These are phyloP conservation scores for Rhodinocichla rosea DNA, from an alignment of 2,113 vertebrate species.

Conservation along the genomic window DNA sequence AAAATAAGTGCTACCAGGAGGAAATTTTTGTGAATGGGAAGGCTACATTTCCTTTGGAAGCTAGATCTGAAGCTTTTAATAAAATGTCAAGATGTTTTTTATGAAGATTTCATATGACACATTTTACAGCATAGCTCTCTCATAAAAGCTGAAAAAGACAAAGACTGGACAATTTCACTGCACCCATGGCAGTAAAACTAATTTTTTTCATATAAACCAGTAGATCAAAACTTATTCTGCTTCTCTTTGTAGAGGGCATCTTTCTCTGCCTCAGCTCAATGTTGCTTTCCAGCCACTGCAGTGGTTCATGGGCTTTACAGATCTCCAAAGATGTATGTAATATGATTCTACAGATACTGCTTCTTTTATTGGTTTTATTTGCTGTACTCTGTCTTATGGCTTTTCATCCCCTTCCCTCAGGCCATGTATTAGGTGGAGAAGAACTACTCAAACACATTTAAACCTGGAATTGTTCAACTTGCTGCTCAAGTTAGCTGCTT, in stretches of 20 bases:
- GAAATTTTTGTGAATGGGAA: neutral
- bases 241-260: neutral
- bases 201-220: conserved; percentile 31
- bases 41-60: neutral
- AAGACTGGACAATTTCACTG: conserved; percentile 2
- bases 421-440: conserved; percentile 4
- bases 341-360: neutral
- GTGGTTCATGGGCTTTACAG: neutral
- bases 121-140: conserved; percentile 4
- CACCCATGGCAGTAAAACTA: neutral
- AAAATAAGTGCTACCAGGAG: neutral
- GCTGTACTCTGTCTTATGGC: neutral
- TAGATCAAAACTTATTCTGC: conserved; percentile 1
- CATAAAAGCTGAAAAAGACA: neutral
- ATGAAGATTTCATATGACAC: conserved; percentile 42
- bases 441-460: neutral
- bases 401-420: conserved; percentile 44
- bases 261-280: neutral
- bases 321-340: conserved; percentile 43
- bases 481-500: neutral
- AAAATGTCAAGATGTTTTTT: neutral
- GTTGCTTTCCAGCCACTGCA: neutral
- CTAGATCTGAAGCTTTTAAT: neutral
- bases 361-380: conserved; percentile 46
- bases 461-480: neutral